These are phyloP conservation scores for Tachyglossus aculeatus DNA, from an alignment of 2,797 vertebrate genomes.

Conservation along the genomic window DNA sequence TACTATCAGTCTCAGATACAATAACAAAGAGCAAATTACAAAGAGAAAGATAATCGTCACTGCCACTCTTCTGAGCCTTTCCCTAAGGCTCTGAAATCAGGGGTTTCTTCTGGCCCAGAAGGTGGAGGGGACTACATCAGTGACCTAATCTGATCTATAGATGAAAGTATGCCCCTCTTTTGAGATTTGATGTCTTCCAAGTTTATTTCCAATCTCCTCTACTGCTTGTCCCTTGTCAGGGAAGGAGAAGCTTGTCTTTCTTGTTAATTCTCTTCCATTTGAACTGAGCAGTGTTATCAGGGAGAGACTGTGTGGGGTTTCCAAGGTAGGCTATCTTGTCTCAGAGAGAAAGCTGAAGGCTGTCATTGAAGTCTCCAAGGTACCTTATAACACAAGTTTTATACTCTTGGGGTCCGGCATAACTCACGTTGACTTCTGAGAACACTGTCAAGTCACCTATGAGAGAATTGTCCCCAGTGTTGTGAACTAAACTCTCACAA, in stretches of 20 bases:
- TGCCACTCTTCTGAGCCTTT: slow-evolving; percentile 31
- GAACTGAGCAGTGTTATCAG: slow-evolving; percentile 24
- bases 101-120: slow-evolving; percentile 7
- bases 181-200: slow-evolving; percentile 9
- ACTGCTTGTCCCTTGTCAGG: slow-evolving; percentile 30
- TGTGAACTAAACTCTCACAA: not conserved
- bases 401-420: not conserved
- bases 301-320: slow-evolving; percentile 1
- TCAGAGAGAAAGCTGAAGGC: not conserved
- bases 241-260: slow-evolving; percentile 18
- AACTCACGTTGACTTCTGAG: not conserved
- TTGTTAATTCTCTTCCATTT: slow-evolving; percentile 34
- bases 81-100: slow-evolving; percentile 11
- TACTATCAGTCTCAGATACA: slow-evolving; percentile 57
- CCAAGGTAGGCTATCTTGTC: not conserved
- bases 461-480: not conserved
- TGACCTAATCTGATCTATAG: slow-evolving; percentile 44
- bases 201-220: slow-evolving; percentile 39
- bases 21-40: slow-evolving; percentile 50
- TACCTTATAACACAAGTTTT: not conserved
- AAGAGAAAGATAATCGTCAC: slow-evolving; percentile 44
- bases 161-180: slow-evolving; percentile 40
- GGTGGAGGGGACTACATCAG: slow-evolving; percentile 21
- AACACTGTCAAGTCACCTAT: not conserved
- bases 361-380: not conserved